Evolutionary conservation across 2,113 vertebrate genomes (phyloP).

Genomic region (Tinamus guttatus): DNA sequence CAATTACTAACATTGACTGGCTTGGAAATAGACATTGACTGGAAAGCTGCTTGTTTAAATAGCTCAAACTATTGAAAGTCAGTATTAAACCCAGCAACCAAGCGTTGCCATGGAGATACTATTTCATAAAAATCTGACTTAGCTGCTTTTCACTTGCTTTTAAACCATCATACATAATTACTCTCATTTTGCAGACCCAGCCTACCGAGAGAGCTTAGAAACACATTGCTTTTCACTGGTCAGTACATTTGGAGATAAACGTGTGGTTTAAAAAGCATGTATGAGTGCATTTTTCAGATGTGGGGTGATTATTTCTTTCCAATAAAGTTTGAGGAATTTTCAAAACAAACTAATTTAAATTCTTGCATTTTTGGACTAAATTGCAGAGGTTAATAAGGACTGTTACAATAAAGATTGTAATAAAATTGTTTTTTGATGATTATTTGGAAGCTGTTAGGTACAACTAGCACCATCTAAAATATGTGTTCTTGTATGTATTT

Average conservation of each 20-base stretch:
- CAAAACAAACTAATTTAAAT: background rate
- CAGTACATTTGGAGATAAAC: background rate
- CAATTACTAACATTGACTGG: background rate
- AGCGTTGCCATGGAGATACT: constrained; percentile 6
- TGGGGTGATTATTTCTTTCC: background rate
- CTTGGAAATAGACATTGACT: background rate
- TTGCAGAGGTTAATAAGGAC: background rate
- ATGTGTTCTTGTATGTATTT: background rate
- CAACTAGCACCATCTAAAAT: background rate
- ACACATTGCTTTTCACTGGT: background rate
- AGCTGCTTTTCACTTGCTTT: background rate
- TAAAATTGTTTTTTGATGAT: background rate
- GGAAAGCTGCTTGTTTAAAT: background rate
- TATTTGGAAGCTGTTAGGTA: background rate
- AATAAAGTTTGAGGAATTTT: background rate
- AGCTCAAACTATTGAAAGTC: background rate
- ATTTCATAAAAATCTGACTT: background rate
- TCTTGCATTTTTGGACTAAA: background rate
- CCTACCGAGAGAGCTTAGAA: background rate
- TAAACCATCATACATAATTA: background rate
- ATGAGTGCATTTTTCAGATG: background rate
- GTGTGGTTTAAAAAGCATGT: background rate
- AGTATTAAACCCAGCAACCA: background rate
- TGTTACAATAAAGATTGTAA: background rate
- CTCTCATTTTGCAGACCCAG: background rate